phyloP scores from a whole-genome alignment of 2,888 invertebrate species.

The Amiota communis region DNA sequence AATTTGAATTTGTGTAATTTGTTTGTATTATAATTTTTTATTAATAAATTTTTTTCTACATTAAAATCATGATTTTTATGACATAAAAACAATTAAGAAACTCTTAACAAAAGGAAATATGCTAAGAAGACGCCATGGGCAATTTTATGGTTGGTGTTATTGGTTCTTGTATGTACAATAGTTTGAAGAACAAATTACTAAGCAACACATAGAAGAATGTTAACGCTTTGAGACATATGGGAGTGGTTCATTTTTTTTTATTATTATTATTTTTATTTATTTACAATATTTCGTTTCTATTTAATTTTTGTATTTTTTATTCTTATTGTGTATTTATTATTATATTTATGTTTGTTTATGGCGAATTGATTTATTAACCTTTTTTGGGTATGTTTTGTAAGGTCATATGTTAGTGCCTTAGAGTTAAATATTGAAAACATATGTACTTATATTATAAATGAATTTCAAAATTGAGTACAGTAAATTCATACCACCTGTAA shows the following conservation, averaged over 20 bases:
- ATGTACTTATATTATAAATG: too few species aligned
- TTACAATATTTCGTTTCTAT: neutral
- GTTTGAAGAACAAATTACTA: neutral
- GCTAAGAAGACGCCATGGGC: conserved; percentile 50
- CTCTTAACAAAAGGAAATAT: conserved; percentile 35
- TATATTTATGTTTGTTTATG: neutral
- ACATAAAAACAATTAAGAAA: conserved; percentile 33
- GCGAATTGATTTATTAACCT: too few species aligned
- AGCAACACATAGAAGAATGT: neutral
- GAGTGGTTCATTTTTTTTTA: conserved; percentile 19
- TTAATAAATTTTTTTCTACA: conserved; percentile 2
- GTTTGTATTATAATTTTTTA: conserved; percentile 30
- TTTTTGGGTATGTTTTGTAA: too few species aligned
- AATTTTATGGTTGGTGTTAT: conserved; percentile 37
- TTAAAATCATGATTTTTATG: neutral
- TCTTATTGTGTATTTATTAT: neutral
- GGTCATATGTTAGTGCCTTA: too few species aligned
- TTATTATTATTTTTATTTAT: neutral
- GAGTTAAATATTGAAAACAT: too few species aligned
- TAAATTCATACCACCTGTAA: too few species aligned
- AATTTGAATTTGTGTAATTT: conserved; percentile 47
- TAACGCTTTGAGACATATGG: conserved; percentile 9
- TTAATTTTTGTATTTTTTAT: neutral
- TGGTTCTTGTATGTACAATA: neutral
- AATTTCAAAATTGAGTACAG: too few species aligned